Conservation (phyloP, 2,113 vertebrate genomes). For the Mixornis gularis region DNA sequence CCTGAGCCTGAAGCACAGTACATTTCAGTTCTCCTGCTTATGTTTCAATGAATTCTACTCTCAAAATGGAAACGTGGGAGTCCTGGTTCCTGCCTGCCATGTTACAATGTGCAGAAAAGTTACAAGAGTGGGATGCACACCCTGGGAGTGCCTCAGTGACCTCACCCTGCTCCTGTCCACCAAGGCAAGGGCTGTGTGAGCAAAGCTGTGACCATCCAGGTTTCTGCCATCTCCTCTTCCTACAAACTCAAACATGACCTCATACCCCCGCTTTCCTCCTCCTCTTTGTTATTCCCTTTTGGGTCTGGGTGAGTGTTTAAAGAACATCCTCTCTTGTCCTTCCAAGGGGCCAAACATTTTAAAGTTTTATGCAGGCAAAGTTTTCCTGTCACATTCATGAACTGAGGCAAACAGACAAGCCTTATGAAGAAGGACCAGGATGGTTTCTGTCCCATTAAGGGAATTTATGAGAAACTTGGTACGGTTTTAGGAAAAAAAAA, state of each 20-base stretch:
- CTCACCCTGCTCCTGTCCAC: background rate
- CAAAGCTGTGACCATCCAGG: background rate
- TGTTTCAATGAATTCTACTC: background rate
- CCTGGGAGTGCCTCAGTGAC: background rate
- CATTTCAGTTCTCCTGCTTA: background rate
- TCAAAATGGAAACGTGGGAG: background rate
- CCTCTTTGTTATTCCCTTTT: background rate
- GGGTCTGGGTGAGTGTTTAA: background rate
- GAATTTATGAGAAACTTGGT: background rate
- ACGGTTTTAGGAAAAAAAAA: background rate
- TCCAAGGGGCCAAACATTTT: background rate
- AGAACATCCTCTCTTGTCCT: background rate
- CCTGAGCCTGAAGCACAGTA: background rate
- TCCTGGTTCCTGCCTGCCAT: background rate
- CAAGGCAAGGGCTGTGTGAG: background rate
- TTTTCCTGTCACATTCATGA: background rate
- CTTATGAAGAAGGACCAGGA: background rate
- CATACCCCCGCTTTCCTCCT: background rate
- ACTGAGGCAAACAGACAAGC: background rate
- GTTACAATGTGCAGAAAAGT: background rate
- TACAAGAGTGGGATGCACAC: fast-evolving
- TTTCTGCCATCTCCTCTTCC: background rate
- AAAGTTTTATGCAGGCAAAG: background rate
- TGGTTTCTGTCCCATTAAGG: background rate
- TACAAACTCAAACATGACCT: background rate